Percentiles rank a stretch among this genome's conserved stretches.
These are phyloP conservation scores for Verasper variegatus DNA, from an alignment of 2,113 vertebrate genomes.

Conservation along the genomic window DNA sequence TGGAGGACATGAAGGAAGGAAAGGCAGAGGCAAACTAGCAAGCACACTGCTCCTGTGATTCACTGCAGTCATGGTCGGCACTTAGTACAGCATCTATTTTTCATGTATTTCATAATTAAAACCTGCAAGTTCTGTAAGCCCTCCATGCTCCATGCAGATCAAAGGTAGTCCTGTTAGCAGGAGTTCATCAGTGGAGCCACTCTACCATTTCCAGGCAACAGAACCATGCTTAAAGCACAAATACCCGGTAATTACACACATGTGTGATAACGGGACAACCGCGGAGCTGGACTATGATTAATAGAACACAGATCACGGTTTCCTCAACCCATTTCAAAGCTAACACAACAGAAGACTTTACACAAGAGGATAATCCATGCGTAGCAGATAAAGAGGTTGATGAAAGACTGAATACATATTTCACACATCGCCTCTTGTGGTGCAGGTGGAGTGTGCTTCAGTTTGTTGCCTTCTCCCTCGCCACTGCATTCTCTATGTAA, in stretches of 20 bases:
- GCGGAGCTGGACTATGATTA: conserved; percentile 73
- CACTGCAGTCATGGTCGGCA: conserved; percentile 75
- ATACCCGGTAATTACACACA: conserved; percentile 73
- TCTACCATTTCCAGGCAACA: conserved; percentile 68
- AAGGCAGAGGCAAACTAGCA: conserved; percentile 57
- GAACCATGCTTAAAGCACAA: conserved; percentile 69
- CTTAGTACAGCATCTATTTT: conserved; percentile 83
- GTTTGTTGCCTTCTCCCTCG: conserved; percentile 64
- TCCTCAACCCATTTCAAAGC: conserved; percentile 68
- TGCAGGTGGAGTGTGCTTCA: conserved; percentile 70
- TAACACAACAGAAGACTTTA: conserved; percentile 69
- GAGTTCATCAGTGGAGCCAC: conserved; percentile 77
- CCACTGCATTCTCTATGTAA: conserved; percentile 68
- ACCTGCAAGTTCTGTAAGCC: conserved; percentile 74
- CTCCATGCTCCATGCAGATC: conserved; percentile 75
- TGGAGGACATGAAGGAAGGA: conserved; percentile 66
- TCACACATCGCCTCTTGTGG: conserved; percentile 61
- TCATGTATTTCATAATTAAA: conserved; percentile 86
- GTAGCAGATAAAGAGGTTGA: conserved; percentile 70
- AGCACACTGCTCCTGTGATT: conserved; percentile 49
- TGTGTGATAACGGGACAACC: conserved; percentile 65
- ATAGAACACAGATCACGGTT: conserved; percentile 76
- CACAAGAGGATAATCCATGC: conserved; percentile 57
- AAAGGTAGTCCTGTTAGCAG: conserved; percentile 78
- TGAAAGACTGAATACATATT: conserved; percentile 76